Percentiles rank a stretch among this genome's conserved stretches.
These are phyloP conservation scores for Lepus townsendii DNA, from an alignment of 2,797 vertebrate species.

Conservation along the genomic window DNA sequence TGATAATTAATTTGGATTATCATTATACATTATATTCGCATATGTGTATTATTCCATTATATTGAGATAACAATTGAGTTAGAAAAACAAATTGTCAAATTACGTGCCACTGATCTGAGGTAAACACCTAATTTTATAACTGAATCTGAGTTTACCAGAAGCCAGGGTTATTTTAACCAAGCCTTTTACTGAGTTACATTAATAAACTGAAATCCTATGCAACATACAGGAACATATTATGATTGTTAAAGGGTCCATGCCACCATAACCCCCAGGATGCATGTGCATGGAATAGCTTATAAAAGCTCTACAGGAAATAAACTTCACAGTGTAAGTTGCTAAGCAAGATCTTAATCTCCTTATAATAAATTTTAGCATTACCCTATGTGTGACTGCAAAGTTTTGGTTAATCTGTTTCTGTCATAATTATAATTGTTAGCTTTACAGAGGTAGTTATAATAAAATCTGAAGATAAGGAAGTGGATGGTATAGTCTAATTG, in stretches of 20 bases:
- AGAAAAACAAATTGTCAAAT: constrained; percentile 9
- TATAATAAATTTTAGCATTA: constrained; percentile 14
- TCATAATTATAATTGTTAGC: not conserved
- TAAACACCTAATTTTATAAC: not conserved
- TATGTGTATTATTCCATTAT: not conserved
- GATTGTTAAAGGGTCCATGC: not conserved
- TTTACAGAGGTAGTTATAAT: not conserved
- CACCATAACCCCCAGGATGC: constrained; percentile 13
- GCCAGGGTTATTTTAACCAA: constrained; percentile 1
- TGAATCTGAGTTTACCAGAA: not conserved
- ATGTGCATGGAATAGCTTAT: not conserved
- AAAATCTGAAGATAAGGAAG: constrained; percentile 34
- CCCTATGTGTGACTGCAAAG: not conserved
- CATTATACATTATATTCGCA: not conserved
- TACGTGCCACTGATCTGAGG: not conserved
- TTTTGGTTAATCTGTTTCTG: not conserved
- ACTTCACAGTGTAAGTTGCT: not conserved
- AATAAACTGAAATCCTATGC: constrained; percentile 34
- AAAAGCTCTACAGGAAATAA: constrained; percentile 44
- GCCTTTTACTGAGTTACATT: not conserved
- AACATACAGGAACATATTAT: constrained; percentile 17
- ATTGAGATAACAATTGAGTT: constrained; percentile 2
- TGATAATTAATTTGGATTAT: constrained; percentile 47
- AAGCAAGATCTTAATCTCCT: constrained; percentile 37
- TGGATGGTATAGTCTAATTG: not conserved